phyloP scores from a whole-genome alignment of 2,113 vertebrate species.

The Oxyura jamaicensis region DNA sequence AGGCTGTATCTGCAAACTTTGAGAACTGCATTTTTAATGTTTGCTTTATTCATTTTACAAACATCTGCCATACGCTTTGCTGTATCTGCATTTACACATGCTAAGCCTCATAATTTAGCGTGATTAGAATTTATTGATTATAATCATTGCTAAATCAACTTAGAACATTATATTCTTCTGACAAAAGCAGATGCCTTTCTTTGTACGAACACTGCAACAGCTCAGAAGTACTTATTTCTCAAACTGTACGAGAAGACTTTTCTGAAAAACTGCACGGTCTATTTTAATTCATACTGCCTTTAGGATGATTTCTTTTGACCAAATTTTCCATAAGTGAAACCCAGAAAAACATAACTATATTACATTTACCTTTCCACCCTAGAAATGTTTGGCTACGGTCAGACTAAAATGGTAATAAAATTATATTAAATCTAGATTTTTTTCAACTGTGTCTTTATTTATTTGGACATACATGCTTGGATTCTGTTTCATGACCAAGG shows the following conservation, averaged over 20 bases:
- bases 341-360: not conserved
- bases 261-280: not conserved
- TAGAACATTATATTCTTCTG: not conserved
- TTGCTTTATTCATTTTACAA: not conserved
- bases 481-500: not conserved
- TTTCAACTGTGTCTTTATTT: not conserved
- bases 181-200: not conserved
- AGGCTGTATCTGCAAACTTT: not conserved
- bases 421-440: not conserved
- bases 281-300: not conserved
- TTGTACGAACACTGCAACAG: not conserved
- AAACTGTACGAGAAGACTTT: not conserved
- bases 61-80: not conserved
- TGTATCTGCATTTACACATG: not conserved
- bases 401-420: not conserved
- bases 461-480: not conserved
- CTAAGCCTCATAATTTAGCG: not conserved
- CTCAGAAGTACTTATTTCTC: not conserved
- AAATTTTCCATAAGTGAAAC: not conserved
- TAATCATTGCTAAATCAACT: not conserved
- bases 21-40: not conserved
- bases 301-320: not conserved
- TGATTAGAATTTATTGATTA: constrained; percentile 20
- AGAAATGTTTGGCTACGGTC: not conserved
- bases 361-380: not conserved